Percentiles rank a stretch among this genome's conserved stretches.
phyloP scores from a whole-genome alignment of 2,113 vertebrate species.

The Vulpes vulpes region DNA sequence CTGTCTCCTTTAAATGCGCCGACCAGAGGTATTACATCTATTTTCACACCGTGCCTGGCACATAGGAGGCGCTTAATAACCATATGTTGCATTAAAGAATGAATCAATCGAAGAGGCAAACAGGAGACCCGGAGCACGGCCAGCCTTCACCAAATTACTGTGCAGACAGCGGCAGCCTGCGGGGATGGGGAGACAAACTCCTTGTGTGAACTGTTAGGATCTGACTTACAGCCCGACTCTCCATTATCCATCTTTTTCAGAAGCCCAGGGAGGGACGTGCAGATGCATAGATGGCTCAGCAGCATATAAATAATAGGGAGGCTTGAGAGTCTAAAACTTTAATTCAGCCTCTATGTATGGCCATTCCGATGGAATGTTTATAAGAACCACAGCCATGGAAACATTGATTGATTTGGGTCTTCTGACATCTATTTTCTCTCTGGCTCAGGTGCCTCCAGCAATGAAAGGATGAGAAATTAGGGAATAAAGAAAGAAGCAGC shows the following conservation, averaged over 20 bases:
- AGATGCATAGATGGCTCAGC: not conserved
- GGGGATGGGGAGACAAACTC: not conserved
- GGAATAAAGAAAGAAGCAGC: not conserved
- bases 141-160: rapidly evolving
- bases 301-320: not conserved
- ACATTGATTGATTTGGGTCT: not conserved
- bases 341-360: not conserved
- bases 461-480: not conserved
- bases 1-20: not conserved
- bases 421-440: not conserved
- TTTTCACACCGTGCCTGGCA: not conserved
- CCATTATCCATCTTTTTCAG: not conserved
- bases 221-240: rapidly evolving
- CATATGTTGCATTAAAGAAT: not conserved
- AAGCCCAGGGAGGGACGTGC: not conserved
- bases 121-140: not conserved
- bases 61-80: no score
- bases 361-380: not conserved
- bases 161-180: not conserved
- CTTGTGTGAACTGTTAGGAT: rapidly evolving
- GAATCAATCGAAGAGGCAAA: not conserved
- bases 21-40: rapidly evolving
- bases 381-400: not conserved
- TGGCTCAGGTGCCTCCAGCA: not conserved
- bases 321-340: not conserved